phyloP scores from a whole-genome alignment of 2,888 invertebrate species.

The Athetis lepigone region DNA sequence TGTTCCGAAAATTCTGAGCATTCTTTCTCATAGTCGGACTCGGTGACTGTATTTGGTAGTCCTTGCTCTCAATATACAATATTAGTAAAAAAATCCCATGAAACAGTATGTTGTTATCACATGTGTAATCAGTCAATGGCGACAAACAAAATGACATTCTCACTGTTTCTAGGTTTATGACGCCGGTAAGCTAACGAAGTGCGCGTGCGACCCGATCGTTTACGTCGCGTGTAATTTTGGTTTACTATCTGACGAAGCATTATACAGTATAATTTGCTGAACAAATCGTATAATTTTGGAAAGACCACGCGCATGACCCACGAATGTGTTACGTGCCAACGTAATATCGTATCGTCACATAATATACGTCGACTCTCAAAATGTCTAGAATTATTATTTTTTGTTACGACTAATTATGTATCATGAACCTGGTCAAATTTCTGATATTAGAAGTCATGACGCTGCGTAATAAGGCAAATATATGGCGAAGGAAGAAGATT shows the following conservation, averaged over 20 bases:
- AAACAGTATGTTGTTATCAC: slow-evolving; percentile 57
- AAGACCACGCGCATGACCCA: slow-evolving; percentile 1
- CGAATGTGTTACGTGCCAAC: slow-evolving; percentile 8
- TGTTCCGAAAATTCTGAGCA: slow-evolving; percentile 50
- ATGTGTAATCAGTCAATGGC: slow-evolving; percentile 48
- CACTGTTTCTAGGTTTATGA: slow-evolving; percentile 64
- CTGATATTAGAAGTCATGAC: slow-evolving; percentile 2
- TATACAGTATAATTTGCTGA: slow-evolving; percentile 47
- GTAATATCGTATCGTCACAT: slow-evolving; percentile 5
- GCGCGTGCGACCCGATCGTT: slow-evolving; percentile 56
- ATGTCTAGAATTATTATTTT: neutral
- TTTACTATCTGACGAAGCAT: slow-evolving; percentile 50
- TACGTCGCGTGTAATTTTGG: slow-evolving; percentile 48
- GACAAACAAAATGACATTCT: slow-evolving; percentile 51
- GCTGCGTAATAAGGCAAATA: neutral
- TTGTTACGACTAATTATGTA: slow-evolving; percentile 6
- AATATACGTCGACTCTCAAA: neutral
- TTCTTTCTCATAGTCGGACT: slow-evolving; percentile 61
- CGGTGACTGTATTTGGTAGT: slow-evolving; percentile 51
- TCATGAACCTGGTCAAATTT: neutral
- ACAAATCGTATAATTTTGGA: slow-evolving; percentile 48
- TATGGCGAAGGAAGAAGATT: neutral
- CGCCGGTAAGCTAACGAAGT: slow-evolving; percentile 47
- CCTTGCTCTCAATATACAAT: slow-evolving; percentile 61
- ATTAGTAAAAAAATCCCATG: slow-evolving; percentile 55